Percentiles rank a stretch among this genome's conserved stretches.
These are phyloP conservation scores for Ptychochromis oligacanthus DNA, from an alignment of 2,113 vertebrate genomes.

Conservation along the genomic window DNA sequence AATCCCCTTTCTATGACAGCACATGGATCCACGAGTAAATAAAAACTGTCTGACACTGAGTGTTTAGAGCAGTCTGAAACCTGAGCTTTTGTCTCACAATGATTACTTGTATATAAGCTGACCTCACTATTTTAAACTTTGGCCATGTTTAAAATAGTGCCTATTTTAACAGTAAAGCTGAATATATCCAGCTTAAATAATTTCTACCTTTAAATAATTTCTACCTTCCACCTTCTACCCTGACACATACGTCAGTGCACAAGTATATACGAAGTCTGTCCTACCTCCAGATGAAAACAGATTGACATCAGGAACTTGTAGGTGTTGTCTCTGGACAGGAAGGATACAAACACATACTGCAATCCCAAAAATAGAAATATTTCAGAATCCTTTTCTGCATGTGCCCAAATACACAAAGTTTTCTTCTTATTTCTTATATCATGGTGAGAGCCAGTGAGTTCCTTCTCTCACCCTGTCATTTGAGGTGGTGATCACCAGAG, in stretches of 20 bases:
- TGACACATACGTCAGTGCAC: no score
- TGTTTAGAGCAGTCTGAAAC: neutral
- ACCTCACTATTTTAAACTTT: no score
- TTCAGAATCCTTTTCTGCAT: neutral
- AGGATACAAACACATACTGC: constrained; percentile 93
- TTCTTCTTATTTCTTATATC: accelerated
- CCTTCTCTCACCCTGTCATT: constrained; percentile 83
- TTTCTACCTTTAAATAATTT: no score
- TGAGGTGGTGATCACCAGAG: constrained; percentile 87
- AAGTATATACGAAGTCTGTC: constrained; percentile 5
- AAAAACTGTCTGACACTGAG: neutral
- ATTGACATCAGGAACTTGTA: constrained; percentile 91
- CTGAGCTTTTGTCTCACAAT: accelerated
- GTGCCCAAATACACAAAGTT: neutral
- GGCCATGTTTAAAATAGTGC: neutral
- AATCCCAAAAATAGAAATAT: constrained; percentile 1
- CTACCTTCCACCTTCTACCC: no score
- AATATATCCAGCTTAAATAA: no score
- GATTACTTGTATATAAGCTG: neutral
- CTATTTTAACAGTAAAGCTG: no score
- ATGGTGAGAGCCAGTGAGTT: no score
- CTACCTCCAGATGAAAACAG: constrained; percentile 89
- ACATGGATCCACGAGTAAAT: accelerated
- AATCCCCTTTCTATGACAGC: no score
- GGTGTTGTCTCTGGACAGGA: constrained; percentile 93